These are phyloP conservation scores for Leptodactylus fuscus DNA, from an alignment of 2,113 vertebrate species.

Conservation along the genomic window DNA sequence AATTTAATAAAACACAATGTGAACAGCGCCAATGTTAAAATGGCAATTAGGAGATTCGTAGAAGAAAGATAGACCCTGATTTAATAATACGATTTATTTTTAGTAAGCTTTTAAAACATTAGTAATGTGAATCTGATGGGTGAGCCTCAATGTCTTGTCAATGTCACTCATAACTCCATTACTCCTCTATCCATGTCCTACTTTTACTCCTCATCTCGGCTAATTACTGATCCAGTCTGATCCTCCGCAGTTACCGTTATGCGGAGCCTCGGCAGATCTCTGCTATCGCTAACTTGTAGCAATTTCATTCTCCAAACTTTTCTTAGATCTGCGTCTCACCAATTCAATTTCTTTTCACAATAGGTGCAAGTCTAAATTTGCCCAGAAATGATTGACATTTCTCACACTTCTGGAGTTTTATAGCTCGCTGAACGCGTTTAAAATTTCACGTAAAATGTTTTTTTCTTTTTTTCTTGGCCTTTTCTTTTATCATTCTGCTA, in stretches of 20 bases:
- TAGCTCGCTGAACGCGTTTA: not conserved
- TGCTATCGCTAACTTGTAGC: not conserved
- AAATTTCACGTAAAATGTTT: constrained; percentile 3
- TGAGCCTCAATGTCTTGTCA: not conserved
- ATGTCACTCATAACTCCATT: constrained; percentile 27
- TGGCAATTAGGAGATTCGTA: not conserved
- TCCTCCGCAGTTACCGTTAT: not conserved
- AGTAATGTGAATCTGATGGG: not conserved
- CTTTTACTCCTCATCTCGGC: not conserved
- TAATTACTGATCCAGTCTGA: not conserved
- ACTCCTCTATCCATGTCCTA: not conserved
- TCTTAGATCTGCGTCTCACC: not conserved
- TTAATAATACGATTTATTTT: not conserved
- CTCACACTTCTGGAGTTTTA: not conserved
- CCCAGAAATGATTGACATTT: constrained; percentile 16
- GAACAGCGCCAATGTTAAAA: not conserved
- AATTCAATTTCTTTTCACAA: constrained; percentile 19
- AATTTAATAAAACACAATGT: not conserved
- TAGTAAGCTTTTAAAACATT: constrained; percentile 44
- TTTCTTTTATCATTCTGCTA: not conserved
- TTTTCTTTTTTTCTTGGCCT: not conserved
- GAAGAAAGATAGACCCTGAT: not conserved
- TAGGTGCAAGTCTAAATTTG: not conserved
- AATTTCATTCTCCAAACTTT: constrained; percentile 4
- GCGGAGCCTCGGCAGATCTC: not conserved